Base-by-base conservation (phyloP, 35 echinoderm and acorn worm species). In the Heliocidaris erythrogramma region DNA sequence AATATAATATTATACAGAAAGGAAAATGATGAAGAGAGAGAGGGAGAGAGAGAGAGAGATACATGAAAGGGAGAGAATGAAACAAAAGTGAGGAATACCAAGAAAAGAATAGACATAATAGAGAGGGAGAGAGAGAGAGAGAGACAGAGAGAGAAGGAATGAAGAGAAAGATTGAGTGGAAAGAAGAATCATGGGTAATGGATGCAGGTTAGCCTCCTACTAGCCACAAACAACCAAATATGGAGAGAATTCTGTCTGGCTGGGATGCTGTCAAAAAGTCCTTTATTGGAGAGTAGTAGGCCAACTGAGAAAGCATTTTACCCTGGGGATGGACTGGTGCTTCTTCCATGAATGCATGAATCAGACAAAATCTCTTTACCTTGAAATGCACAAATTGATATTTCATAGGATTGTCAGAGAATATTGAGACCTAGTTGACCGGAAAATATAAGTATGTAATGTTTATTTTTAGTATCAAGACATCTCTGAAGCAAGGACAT, bases 291-390 rank as follows among this genome's bases (percentile, higher is more conserved):
- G 7, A 24, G 27, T 78, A 78, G 65, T 78, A 78, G 65, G 65
- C 65, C 65, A 78, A 78, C 65, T n/a, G 27, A 18, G 2, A 78
- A 78, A n/a, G 17, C 65, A 78, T 78, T 78, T n/a, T 78, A 78
- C 65, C 17, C 65, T n/a, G 21, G 65, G 65, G 65, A 78, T 78
- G 65, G 21, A 78, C 7, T n/a, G 14, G 65, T 13, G 52, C 10
- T 56, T 56, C 14, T 56, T 24, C 18, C 17, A 27, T 78, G 18
- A 78, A 27, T 78, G 21, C 65, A 78, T 78, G 65, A n/a, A 78
- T 78, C 65, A 78, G 65, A 78, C 65, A 78, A 78, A 78, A 78
- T 78, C 65, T n/a, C 52, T 78, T 78, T 78, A 78, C 65, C 65
- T 78, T 78, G 65, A 78, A 78, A 27, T 71, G 61, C 61, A 71